Conservation (phyloP, 2,888 invertebrate species). For the Alloscopus bannaensis region DNA sequence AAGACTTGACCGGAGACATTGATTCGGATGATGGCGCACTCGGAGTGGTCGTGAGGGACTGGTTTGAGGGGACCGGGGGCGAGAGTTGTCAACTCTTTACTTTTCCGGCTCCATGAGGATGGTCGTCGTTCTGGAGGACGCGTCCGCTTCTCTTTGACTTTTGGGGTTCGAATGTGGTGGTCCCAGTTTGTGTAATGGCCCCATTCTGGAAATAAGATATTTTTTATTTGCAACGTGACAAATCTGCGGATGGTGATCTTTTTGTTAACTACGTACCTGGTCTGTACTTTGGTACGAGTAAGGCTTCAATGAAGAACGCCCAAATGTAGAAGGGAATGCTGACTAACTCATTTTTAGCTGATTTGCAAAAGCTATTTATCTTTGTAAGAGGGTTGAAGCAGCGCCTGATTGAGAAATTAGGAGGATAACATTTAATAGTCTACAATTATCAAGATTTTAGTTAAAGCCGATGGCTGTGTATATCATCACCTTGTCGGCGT, state of each 20-base stretch:
- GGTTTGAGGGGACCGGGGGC: neutral
- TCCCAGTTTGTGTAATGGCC: constrained; percentile 13
- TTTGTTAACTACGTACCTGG: neutral
- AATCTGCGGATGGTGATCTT: neutral
- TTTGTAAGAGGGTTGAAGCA: too few relatives aligned
- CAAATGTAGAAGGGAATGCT: too few relatives aligned
- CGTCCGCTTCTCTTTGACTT: too few relatives aligned
- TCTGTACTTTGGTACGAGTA: constrained; percentile 9
- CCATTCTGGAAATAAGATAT: constrained; percentile 9
- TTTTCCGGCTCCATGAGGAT: neutral
- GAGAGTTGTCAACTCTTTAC: neutral
- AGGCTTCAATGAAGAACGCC: constrained; percentile 20
- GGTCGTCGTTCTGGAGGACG: neutral
- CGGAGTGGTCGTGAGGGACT: constrained; percentile 38
- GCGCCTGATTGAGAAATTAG: too few relatives aligned
- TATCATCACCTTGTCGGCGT: too few relatives aligned
- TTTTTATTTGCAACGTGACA: neutral
- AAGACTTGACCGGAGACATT: too few relatives aligned
- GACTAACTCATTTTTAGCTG: too few relatives aligned
- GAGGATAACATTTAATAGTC: too few relatives aligned
- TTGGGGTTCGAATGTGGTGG: neutral
- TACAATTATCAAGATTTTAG: too few relatives aligned
- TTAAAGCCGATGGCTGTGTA: too few relatives aligned
- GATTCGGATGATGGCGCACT: constrained; percentile 47
- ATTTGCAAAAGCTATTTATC: too few relatives aligned